phyloP scores from a whole-genome alignment of 2,797 vertebrate genomes.

The Garrulus glandarius region DNA sequence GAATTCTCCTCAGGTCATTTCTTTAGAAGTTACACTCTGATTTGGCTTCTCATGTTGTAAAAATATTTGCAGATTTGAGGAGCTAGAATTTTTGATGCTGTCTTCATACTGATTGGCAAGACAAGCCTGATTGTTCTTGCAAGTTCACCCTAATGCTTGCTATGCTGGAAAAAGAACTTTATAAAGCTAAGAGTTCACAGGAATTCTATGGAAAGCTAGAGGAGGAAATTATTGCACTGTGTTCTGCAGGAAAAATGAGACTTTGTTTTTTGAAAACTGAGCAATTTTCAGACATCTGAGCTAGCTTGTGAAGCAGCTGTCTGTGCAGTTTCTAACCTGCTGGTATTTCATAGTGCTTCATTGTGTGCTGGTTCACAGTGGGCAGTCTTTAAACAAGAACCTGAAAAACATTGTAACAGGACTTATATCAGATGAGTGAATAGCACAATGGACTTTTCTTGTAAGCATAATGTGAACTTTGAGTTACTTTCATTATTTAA shows the following conservation, averaged over 20 bases:
- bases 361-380: not conserved
- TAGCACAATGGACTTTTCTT: slow-evolving; percentile 23
- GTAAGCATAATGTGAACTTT: slow-evolving; percentile 4
- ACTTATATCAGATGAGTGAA: not conserved
- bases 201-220: not conserved
- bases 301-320: not conserved
- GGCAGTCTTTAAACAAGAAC: not conserved
- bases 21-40: not conserved
- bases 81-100: not conserved
- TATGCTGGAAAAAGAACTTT: not conserved
- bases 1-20: not conserved
- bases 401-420: not conserved
- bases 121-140: not conserved
- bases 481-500: slow-evolving; percentile 31
- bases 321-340: not conserved
- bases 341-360: not conserved
- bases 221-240: not conserved
- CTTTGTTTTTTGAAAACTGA: not conserved
- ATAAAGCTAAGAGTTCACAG: not conserved
- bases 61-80: not conserved
- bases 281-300: not conserved
- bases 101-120: not conserved
- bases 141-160: not conserved
- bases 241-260: not conserved
- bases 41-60: not conserved